A percentile compares a stretch with the other conserved stretches of the same genome.
These are phyloP conservation scores for Rapana venosa DNA, from an alignment of 2,888 invertebrate species.

Conservation along the genomic window DNA sequence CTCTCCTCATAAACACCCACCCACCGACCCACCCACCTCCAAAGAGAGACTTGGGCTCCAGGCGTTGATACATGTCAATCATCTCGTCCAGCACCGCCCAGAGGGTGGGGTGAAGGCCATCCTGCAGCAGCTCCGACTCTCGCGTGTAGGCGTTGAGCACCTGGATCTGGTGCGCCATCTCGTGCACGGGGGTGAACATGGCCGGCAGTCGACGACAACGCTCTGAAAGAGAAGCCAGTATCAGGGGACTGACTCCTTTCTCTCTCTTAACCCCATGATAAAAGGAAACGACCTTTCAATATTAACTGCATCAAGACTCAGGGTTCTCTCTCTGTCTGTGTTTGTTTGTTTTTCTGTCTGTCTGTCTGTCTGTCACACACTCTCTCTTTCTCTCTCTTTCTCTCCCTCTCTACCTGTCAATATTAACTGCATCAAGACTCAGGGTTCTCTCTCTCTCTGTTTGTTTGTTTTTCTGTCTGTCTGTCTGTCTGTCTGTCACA, in stretches of 20 bases:
- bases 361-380: no score
- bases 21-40: conserved; percentile 59
- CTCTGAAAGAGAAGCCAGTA: conserved; percentile 60
- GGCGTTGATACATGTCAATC: conserved; percentile 66
- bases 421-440: no score
- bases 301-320: neutral
- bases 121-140: conserved; percentile 71
- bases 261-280: neutral
- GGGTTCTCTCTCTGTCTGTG: no score
- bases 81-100: conserved; percentile 74
- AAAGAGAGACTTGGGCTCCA: conserved; percentile 72
- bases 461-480: no score
- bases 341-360: no score
- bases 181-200: conserved; percentile 75
- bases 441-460: no score
- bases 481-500: no score
- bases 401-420: no score
- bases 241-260: neutral
- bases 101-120: conserved; percentile 72
- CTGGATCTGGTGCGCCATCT: conserved; percentile 72
- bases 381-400: no score
- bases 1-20: neutral
- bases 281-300: no score
- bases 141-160: conserved; percentile 73
- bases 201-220: conserved; percentile 64